Percentiles rank a stretch among this genome's conserved stretches.
Conservation (phyloP, 2,888 invertebrate genomes). For the Amiota minor region DNA sequence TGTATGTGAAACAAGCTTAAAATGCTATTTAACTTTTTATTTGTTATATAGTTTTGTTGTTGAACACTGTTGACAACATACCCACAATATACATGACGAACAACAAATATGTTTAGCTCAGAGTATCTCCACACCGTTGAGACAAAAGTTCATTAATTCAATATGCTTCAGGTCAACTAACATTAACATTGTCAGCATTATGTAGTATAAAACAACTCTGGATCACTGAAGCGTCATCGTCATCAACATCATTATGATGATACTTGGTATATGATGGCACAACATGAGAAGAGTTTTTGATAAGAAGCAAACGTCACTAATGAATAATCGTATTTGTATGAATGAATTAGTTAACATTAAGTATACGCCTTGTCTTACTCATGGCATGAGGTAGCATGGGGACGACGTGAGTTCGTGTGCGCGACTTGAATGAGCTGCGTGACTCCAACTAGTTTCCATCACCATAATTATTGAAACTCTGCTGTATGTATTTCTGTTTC, state of each 20-base stretch:
- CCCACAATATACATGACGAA: background rate
- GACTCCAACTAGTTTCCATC: background rate
- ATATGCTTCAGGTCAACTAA: conserved; percentile 47
- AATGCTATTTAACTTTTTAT: background rate
- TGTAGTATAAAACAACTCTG: too few species aligned
- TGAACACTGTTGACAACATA: background rate
- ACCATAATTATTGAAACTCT: conserved; percentile 36
- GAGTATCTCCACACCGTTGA: conserved; percentile 29
- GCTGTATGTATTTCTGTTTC: conserved; percentile 26
- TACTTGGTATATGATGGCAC: conserved; percentile 19
- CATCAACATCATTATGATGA: conserved; percentile 42
- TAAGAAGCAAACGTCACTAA: conserved; percentile 28
- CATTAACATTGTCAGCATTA: conserved; percentile 37
- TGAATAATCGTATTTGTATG: conserved; percentile 44
- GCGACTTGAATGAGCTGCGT: background rate
- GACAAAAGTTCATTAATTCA: conserved; percentile 56
- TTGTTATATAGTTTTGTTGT: background rate
- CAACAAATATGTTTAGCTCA: background rate
- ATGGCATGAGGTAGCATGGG: background rate
- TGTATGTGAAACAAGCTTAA: background rate
- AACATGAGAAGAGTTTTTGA: conserved; percentile 28
- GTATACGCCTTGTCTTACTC: conserved; percentile 26
- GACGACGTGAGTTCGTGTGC: background rate
- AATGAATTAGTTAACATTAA: conserved; percentile 66
- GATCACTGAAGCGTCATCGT: conserved; percentile 10